A percentile compares a stretch with the other conserved stretches of the same genome.
Conservation (phyloP, 2,113 vertebrate species). For the Pangasianodon gigas region DNA sequence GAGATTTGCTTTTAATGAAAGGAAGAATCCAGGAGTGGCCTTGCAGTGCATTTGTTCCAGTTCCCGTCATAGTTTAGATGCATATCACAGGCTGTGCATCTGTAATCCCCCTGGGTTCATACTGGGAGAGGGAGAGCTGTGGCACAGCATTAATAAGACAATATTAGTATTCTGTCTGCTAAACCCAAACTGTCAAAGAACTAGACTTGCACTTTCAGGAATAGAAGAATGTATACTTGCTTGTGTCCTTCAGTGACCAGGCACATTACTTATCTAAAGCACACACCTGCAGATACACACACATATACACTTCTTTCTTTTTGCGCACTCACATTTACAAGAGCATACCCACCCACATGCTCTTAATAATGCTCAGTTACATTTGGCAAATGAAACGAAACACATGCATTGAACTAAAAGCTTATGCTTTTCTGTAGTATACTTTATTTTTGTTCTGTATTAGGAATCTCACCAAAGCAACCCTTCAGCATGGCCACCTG, state of each 20-base stretch:
- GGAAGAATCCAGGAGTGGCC: conserved; percentile 1
- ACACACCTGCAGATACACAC: conserved; percentile 23
- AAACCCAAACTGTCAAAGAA: conserved; percentile 13
- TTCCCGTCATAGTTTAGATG: neutral
- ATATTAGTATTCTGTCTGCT: conserved; percentile 29
- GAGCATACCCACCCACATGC: neutral
- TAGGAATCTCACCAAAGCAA: neutral
- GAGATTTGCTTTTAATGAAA: conserved; percentile 40
- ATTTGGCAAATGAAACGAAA: conserved; percentile 29
- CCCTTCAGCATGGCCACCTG: neutral
- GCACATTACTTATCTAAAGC: conserved; percentile 13
- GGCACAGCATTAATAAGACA: conserved; percentile 5
- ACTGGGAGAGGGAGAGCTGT: neutral
- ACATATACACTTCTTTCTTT: conserved; percentile 22
- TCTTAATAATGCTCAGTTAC: conserved; percentile 23
- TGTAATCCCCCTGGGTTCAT: conserved; percentile 12
- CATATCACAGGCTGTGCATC: conserved; percentile 24
- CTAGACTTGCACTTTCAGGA: neutral
- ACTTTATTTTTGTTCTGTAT: neutral
- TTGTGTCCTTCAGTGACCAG: neutral
- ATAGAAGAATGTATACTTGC: conserved; percentile 3
- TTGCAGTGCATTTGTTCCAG: neutral
- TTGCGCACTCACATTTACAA: conserved; percentile 27
- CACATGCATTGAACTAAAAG: conserved; percentile 22
- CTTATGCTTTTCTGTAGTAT: neutral